Evolutionary conservation across 2,113 vertebrate species (phyloP).

Genomic region (Cnemophilus loriae): DNA sequence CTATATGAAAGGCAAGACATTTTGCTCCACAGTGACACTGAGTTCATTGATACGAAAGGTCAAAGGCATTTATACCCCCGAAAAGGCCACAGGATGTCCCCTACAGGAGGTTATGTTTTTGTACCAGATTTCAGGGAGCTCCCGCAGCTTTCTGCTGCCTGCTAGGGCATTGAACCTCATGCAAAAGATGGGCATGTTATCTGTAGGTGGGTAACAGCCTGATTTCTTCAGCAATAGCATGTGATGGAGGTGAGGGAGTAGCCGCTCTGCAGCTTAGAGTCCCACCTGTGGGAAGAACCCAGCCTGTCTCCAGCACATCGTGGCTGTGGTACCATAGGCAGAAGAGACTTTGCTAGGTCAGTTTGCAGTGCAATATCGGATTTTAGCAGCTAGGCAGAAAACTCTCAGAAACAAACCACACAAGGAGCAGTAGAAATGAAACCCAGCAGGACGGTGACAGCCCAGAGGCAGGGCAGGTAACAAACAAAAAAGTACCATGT

Average conservation of each 20-base stretch:
- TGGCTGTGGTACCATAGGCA: accelerated
- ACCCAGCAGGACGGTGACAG: not conserved
- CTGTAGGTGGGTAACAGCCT: not conserved
- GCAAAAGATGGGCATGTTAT: not conserved
- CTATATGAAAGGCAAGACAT: not conserved
- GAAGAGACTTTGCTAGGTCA: not conserved
- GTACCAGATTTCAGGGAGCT: not conserved
- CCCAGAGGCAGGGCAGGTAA: not conserved
- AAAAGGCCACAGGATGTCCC: not conserved
- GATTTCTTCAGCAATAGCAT: not conserved
- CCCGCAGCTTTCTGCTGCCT: not conserved
- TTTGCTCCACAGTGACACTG: not conserved
- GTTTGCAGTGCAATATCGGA: not conserved
- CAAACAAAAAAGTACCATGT: not conserved
- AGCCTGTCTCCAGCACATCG: not conserved
- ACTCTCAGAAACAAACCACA: not conserved
- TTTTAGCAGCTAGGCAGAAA: not conserved
- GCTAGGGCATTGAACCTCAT: not conserved
- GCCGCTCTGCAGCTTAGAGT: too few species aligned
- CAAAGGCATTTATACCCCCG: not conserved
- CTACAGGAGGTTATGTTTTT: not conserved
- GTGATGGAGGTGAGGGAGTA: not conserved
- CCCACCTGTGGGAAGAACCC: not conserved
- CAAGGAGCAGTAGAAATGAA: not conserved
- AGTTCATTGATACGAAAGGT: not conserved